Evolutionary conservation across 2,888 invertebrate species (phyloP), one percentile per base, ranked within the genome.

Genomic region (Heliconius cydno): DNA sequence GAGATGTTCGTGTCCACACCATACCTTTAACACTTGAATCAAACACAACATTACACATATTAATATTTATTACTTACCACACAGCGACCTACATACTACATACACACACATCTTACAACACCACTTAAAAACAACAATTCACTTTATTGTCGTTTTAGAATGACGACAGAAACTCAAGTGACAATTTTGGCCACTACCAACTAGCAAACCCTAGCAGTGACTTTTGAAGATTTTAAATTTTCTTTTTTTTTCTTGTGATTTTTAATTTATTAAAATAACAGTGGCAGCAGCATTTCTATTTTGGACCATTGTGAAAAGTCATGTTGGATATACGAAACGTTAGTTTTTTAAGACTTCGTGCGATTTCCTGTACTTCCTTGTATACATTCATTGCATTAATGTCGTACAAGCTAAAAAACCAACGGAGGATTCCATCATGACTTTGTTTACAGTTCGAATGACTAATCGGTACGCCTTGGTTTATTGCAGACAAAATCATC

Each of bases 401-500:
- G 25, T 79, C 65, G 72, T n/a, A 28, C 46, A 15, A 63, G n/a
- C 38, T 68, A 41, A 57, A 84, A 83, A 86, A 86, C 87, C 87
- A 88, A 88, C 89, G 88, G 83, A 85, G 83, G 87, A 90, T 89
- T 92, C 92, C 92, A 88, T 87, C 90, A 90, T 91, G 92, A 90
- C 91, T 92, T 89, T 88, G 89, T 90, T 85, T 85, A 80, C 78
- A 84, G 87, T 80, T 79, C 88, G 86, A 85, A 86, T 88, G 84
- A 90, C 72, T 86, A 93, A 91, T 94, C 89, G 82, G 78, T 80
- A 79, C 85, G 88, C 85, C 86, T 94, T 95, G 96, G 95, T 96
- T 96, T 95, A 95, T 98, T 97, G 92, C 98, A 99, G 99, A 99
- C 97, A 98, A 98, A 97, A 98, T 99, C 96, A 96, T 98, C 96